phyloP scores from a whole-genome alignment of 2,888 invertebrate species.

The Yponomeuta malinellus region DNA sequence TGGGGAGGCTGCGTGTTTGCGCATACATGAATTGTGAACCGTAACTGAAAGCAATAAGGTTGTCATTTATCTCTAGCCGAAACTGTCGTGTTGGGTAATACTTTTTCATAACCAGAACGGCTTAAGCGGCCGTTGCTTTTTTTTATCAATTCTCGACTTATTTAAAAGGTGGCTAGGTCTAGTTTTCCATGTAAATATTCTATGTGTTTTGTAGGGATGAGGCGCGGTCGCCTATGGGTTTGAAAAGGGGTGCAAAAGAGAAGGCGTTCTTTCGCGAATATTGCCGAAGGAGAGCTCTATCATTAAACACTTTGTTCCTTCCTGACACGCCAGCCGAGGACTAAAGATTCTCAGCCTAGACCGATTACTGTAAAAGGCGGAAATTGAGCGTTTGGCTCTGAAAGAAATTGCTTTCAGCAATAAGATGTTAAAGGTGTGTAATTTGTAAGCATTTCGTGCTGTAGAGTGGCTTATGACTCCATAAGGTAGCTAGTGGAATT shows the following conservation, averaged over 20 bases:
- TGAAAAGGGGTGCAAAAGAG: slow-evolving; percentile 49
- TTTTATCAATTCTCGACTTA: neutral
- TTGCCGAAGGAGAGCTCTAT: slow-evolving; percentile 31
- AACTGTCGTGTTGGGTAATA: neutral
- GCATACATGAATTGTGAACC: slow-evolving; percentile 35
- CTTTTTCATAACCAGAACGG: slow-evolving; percentile 27
- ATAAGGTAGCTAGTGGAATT: too few relatives aligned
- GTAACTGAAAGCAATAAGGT: slow-evolving; percentile 33
- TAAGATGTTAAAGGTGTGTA: neutral
- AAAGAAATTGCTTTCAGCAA: neutral
- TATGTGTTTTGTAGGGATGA: slow-evolving; percentile 47
- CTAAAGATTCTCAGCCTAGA: neutral
- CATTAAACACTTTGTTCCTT: slow-evolving; percentile 37
- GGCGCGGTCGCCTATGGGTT: slow-evolving; percentile 50
- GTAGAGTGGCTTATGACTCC: too few relatives aligned
- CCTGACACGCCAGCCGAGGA: neutral
- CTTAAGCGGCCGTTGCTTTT: slow-evolving; percentile 25
- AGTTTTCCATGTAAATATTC: slow-evolving; percentile 25
- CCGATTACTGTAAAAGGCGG: slow-evolving; percentile 1
- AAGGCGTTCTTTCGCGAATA: slow-evolving; percentile 52
- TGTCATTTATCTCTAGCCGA: slow-evolving; percentile 25
- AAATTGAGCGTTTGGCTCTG: neutral
- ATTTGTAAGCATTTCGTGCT: neutral
- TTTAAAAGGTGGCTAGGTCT: neutral
- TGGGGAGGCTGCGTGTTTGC: slow-evolving; percentile 72